Conservation (phyloP, 2,888 invertebrate species). For the Cosmia pyralina region DNA sequence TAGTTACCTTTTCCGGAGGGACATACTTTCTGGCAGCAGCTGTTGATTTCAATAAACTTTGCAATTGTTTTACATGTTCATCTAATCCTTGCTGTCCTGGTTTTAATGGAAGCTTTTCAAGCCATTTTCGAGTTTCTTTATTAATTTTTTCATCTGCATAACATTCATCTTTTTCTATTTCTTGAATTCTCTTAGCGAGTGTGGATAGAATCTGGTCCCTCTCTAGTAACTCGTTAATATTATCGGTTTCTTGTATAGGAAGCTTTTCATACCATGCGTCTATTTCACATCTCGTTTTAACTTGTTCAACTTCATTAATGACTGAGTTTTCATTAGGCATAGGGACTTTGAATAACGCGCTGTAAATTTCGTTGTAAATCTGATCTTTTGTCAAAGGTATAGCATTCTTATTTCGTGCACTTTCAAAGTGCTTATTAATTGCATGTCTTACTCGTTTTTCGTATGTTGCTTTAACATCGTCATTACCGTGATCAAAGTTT, state of each 20-base stretch:
- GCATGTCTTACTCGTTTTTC: constrained; percentile 71
- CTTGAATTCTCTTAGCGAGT: constrained; percentile 75
- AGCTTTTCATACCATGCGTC: constrained; percentile 77
- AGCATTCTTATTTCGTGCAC: constrained; percentile 72
- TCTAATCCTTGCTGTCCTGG: constrained; percentile 63
- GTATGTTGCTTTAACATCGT: constrained; percentile 73
- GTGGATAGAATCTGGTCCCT: constrained; percentile 74
- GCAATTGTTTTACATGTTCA: constrained; percentile 69
- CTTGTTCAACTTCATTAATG: constrained; percentile 75
- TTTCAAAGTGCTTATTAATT: constrained; percentile 73
- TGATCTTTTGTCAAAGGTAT: constrained; percentile 72
- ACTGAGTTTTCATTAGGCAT: constrained; percentile 73
- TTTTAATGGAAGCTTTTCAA: constrained; percentile 73
- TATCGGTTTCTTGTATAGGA: constrained; percentile 68
- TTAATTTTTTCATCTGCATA: constrained; percentile 69
- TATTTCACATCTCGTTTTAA: constrained; percentile 79
- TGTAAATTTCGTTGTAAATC: constrained; percentile 76
- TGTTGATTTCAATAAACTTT: constrained; percentile 70
- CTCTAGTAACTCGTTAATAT: constrained; percentile 69
- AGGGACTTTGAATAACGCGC: constrained; percentile 75
- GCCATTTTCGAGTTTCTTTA: constrained; percentile 77
- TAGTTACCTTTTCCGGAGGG: constrained; percentile 39
- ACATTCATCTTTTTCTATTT: constrained; percentile 72
- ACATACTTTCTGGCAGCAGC: constrained; percentile 71
- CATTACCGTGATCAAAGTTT: constrained; percentile 78